Conservation (phyloP, 2,113 vertebrate species). For the Taxidea taxus region DNA sequence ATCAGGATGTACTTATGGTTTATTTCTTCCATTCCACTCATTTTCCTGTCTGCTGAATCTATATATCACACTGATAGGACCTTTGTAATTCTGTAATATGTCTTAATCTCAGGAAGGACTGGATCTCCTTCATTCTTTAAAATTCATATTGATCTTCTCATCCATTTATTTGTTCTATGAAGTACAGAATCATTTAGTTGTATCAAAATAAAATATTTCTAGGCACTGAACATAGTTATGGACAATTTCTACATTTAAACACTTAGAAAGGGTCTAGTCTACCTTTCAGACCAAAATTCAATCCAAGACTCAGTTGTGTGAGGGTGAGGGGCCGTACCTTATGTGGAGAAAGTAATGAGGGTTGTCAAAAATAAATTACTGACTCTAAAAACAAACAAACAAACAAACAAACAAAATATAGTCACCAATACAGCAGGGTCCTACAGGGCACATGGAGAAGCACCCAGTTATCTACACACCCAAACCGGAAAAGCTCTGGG, state of each 20-base stretch:
- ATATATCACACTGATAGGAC: background rate
- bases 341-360: background rate
- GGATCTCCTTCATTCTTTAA: background rate
- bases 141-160: background rate
- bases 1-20: background rate
- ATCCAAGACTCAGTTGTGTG: background rate
- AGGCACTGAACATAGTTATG: background rate
- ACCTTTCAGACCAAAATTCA: background rate
- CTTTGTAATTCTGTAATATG: background rate
- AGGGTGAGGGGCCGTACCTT: background rate
- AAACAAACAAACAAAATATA: no score
- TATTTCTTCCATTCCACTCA: background rate
- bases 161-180: background rate
- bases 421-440: background rate
- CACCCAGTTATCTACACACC: background rate
- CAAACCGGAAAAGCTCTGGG: background rate
- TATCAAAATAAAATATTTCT: background rate
- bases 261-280: background rate
- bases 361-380: background rate
- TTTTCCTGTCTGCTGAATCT: background rate
- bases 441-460: background rate
- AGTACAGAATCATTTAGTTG: background rate
- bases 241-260: background rate
- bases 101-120: background rate
- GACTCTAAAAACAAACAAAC: background rate